Conservation (phyloP, 2,797 vertebrate genomes). For the Myoxocephalus aenaeus region DNA sequence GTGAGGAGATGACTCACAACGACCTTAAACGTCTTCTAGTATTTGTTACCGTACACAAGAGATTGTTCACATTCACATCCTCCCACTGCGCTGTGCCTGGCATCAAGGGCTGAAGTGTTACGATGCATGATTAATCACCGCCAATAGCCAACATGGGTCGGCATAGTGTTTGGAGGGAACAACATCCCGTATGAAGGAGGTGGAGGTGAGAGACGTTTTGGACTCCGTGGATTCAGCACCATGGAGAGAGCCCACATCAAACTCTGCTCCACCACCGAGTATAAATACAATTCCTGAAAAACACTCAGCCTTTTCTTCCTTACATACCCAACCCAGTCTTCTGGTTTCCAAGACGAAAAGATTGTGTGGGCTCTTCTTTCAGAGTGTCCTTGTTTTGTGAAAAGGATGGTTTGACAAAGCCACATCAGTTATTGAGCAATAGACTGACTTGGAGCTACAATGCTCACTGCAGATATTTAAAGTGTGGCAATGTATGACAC, state of each 20-base stretch:
- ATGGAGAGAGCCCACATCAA: constrained; percentile 63
- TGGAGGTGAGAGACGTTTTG: background rate
- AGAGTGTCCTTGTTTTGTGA: constrained; percentile 56
- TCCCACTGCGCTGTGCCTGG: constrained; percentile 13
- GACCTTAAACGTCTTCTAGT: constrained; percentile 17
- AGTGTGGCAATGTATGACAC: background rate
- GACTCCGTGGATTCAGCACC: constrained; percentile 69
- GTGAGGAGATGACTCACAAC: constrained; percentile 42
- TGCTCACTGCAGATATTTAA: background rate
- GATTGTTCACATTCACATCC: constrained; percentile 5
- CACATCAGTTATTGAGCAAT: background rate
- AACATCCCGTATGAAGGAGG: background rate
- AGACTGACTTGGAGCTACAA: background rate
- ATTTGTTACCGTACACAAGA: background rate
- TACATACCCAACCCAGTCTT: constrained; percentile 30
- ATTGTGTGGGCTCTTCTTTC: constrained; percentile 28
- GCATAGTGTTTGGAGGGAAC: constrained; percentile 1
- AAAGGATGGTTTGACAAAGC: constrained; percentile 18
- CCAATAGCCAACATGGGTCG: constrained; percentile 11
- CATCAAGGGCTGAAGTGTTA: constrained; percentile 21
- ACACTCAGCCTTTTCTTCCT: constrained; percentile 20
- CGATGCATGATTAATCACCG: constrained; percentile 17
- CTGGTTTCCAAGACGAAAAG: constrained; percentile 16
- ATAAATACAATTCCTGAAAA: background rate
- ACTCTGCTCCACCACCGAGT: background rate